phyloP scores from a whole-genome alignment of 2,113 vertebrate genomes.

The Corythoichthys haematopterus region DNA sequence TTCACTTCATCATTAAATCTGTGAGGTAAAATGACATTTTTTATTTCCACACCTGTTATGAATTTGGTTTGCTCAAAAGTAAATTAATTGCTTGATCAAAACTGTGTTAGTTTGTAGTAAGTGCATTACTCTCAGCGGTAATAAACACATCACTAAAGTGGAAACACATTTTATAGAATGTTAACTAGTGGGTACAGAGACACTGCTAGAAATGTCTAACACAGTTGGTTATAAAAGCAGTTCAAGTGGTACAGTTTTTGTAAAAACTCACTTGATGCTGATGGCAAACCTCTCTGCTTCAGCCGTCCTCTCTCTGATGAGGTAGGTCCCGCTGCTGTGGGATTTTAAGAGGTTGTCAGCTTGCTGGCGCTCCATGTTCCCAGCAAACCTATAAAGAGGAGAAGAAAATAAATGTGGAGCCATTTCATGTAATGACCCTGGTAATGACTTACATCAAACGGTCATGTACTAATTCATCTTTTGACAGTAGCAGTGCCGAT shows the following conservation, averaged over 20 bases:
- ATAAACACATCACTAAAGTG: background rate
- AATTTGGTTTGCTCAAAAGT: background rate
- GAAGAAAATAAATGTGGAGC: background rate
- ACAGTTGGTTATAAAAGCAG: conserved; percentile 25
- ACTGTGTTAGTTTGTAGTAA: background rate
- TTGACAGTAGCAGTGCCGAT: background rate
- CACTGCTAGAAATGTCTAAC: conserved; percentile 17
- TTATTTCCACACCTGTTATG: background rate
- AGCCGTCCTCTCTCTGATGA: conserved; percentile 90
- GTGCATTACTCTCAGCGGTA: background rate
- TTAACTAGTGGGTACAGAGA: conserved; percentile 39
- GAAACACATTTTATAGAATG: conserved; percentile 31
- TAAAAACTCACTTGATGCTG: conserved; percentile 87
- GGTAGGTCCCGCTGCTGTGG: conserved; percentile 90
- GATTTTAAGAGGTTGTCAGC: conserved; percentile 92
- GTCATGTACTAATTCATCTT: conserved; percentile 24
- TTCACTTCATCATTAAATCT: conserved; percentile 98
- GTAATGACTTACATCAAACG: conserved; percentile 23
- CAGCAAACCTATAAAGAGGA: conserved; percentile 82
- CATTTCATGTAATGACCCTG: background rate
- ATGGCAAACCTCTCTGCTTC: conserved; percentile 96
- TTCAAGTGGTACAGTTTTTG: conserved; percentile 5
- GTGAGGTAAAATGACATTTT: background rate
- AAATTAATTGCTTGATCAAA: background rate
- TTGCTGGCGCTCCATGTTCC: conserved; percentile 95